A percentile compares a stretch with the other conserved stretches of the same genome.
Conservation (phyloP, 2,888 invertebrate genomes). For the Lasioglossum leucozonium region DNA sequence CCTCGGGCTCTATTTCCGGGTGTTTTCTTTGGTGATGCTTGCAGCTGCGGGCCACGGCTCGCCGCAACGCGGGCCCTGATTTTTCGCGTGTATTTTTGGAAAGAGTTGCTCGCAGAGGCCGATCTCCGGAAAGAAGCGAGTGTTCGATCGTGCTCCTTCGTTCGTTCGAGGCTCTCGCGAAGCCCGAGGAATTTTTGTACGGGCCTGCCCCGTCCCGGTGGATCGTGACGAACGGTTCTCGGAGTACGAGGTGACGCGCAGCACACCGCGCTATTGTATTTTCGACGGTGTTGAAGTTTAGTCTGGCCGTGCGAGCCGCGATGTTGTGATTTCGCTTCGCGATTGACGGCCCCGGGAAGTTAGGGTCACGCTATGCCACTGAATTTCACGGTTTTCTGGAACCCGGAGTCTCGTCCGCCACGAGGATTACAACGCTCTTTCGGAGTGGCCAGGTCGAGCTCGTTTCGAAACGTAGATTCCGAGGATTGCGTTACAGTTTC, state of each 20-base stretch:
- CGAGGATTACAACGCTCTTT: background rate
- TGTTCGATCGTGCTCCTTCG: background rate
- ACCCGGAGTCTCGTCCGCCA: background rate
- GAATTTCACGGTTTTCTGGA: background rate
- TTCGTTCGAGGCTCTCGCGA: background rate
- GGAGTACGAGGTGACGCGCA: background rate
- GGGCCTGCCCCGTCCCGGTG: background rate
- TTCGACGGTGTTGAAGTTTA: conserved; percentile 14
- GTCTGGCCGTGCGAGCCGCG: background rate
- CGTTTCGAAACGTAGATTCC: background rate
- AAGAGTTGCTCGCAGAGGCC: background rate
- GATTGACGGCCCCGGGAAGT: conserved; percentile 4
- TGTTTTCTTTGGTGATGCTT: conserved; percentile 48
- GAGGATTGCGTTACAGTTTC: background rate
- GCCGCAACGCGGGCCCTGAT: conserved; percentile 20
- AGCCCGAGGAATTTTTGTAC: background rate
- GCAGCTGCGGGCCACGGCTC: conserved; percentile 36
- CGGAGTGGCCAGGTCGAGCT: background rate
- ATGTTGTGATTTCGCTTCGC: conserved; percentile 1
- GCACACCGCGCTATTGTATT: conserved; percentile 4
- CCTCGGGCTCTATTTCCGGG: conserved; percentile 58
- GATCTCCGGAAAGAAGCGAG: conserved; percentile 7
- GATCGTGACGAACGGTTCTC: background rate
- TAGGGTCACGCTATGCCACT: background rate
- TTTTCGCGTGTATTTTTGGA: conserved; percentile 47